These are phyloP conservation scores for Caenorhabditis sp. DNA, from an alignment of 2,888 invertebrate species.

Conservation along the genomic window DNA sequence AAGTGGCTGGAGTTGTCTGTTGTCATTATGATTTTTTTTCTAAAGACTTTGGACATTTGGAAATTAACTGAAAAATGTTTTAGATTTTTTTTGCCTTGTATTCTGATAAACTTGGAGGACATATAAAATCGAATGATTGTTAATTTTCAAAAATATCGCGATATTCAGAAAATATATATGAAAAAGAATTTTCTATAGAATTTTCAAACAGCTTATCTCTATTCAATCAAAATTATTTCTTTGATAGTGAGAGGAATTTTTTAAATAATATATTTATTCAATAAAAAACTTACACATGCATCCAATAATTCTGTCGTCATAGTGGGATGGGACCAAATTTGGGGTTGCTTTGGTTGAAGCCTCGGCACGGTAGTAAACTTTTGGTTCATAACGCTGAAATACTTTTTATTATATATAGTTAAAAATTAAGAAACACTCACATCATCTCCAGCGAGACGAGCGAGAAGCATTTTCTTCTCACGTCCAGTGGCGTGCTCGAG, in stretches of 20 bases:
- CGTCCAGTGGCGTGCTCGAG: slow-evolving; percentile 91
- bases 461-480: slow-evolving; percentile 88
- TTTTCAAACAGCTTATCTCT: too few relatives aligned
- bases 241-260: too few relatives aligned
- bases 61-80: too few relatives aligned
- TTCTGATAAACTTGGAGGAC: too few relatives aligned
- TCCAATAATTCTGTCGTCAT: slow-evolving; percentile 87
- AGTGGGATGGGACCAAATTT: slow-evolving; percentile 88
- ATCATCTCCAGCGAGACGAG: slow-evolving; percentile 86
- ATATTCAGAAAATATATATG: neutral
- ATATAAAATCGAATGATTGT: too few relatives aligned
- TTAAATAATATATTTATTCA: neutral
- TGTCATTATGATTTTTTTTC: too few relatives aligned
- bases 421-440: slow-evolving; percentile 72
- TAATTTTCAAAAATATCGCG: too few relatives aligned
- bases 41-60: too few relatives aligned
- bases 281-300: slow-evolving; percentile 81
- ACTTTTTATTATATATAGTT: neutral
- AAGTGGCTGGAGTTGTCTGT: too few relatives aligned
- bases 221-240: too few relatives aligned
- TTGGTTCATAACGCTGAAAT: slow-evolving; percentile 69
- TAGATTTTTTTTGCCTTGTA: too few relatives aligned
- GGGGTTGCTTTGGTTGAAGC: slow-evolving; percentile 84
- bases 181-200: neutral
- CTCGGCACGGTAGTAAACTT: slow-evolving; percentile 70